These are phyloP conservation scores for Prionailurus viverrinus DNA, from an alignment of 2,113 vertebrate species.

Conservation along the genomic window DNA sequence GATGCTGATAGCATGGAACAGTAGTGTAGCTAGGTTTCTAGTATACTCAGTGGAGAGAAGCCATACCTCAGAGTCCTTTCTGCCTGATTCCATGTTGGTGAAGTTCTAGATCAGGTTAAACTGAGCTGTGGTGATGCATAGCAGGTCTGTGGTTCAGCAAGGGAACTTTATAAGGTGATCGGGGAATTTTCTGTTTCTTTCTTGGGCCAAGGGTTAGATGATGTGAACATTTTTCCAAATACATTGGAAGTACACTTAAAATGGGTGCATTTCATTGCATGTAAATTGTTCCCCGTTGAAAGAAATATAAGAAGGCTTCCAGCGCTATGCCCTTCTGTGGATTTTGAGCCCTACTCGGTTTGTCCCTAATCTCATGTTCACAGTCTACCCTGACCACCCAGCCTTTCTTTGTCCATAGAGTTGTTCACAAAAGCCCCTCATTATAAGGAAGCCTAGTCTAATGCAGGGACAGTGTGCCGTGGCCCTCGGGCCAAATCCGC, in stretches of 20 bases:
- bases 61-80: not conserved
- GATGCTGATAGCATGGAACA: rapidly evolving
- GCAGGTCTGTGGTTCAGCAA: not conserved
- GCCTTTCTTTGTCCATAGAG: not conserved
- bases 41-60: not conserved
- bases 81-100: not conserved
- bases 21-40: not conserved
- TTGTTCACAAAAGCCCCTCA: not conserved
- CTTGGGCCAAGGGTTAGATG: not conserved
- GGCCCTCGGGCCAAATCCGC: not conserved
- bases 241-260: not conserved
- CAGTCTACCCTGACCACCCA: not conserved
- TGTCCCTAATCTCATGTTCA: not conserved
- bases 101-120: not conserved
- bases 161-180: not conserved
- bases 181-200: not conserved
- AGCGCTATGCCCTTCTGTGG: not conserved
- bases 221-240: not conserved
- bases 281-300: not conserved
- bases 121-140: not conserved
- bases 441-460: not conserved
- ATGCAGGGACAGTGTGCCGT: too few species aligned
- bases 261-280: not conserved
- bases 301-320: not conserved
- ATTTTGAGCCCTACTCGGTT: not conserved